Evolutionary conservation across 2,797 vertebrate species (phyloP), one percentile per base, ranked within the genome.

Genomic region (Enteromius treurensis): DNA sequence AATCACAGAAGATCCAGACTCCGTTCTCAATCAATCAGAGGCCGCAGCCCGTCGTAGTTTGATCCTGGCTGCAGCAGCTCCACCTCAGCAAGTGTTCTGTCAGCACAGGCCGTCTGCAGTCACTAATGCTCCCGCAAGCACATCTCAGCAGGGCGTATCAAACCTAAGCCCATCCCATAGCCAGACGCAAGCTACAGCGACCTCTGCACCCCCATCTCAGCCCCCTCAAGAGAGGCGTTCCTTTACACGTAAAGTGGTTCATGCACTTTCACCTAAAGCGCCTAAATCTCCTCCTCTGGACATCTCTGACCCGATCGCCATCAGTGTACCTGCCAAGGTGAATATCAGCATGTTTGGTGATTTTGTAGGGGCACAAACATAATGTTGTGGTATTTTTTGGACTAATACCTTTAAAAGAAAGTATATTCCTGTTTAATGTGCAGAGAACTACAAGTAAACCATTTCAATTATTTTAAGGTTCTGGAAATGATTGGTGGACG

Each of bases 401-500:
- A 76, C 11, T 40, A 23, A 40, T 17, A 55, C 51, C 29, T 40
- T 23, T 58, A 37, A 37, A n/a, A 14, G 23, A 21, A 68, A 17
- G 2, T 42, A 1, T 53, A 17, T 81, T 32, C 21, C 1, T 23
- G 34, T 76, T 76, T 60, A 42, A 10, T 40, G 21, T 58, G 32
- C 32, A 37, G 49, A 17, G 23, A 77, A 21, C 58, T 29, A 14
- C 19, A 29, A 19, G 21, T 47, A 3, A 65, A 65, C 26, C 26
- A 45, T 76, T 32, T 51, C 9, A 37, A 74, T 37, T 45, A 58
- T 32, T 65, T 69, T 26, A 70, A 92, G 90, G 94, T 95, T 45
- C 87, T 95, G 87, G 93, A 95, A 89, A 92, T 95, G 89, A 90
- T 95, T 68, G 91, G 92, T 15, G 92, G 93, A 3, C 92, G 92